Evolutionary conservation across 2,113 vertebrate species (phyloP), one percentile per base, ranked within the genome.

Genomic region (Anhinga rufa): DNA sequence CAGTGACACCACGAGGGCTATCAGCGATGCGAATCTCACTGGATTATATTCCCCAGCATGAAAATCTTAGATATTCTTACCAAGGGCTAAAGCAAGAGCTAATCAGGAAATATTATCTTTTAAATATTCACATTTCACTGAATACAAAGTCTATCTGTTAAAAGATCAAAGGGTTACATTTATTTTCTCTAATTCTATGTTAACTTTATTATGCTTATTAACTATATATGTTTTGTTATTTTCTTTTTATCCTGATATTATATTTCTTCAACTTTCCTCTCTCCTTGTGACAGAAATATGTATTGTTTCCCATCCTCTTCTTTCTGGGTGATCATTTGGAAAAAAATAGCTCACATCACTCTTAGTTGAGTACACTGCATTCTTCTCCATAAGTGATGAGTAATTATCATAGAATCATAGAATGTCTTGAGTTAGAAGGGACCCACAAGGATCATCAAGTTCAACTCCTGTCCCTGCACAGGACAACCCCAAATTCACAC

Each of bases 91-190:
- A 86, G 46, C 87, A 92, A 71, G n/a, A 94, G 6, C 12, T 88
- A 94, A 94, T 96, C 96, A 93, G 32, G 29, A 93, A 93, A 74
- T 46, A 88, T 24, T 81, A 84, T 88, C 48, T 94, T 75, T 89
- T 92, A 81, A 94, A 91, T 94, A 94, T 85, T 92, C 31, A 93
- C 26, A 79, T 94, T 94, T 66, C 17, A 48, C 22, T 58, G 70
- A 86, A 91, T 86, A 75, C n/a, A 71, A 94, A 89, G 62, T 19
- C 18, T 28, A 31, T 48, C 42, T 90, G 40, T 49, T 52, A 87
- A 82, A 95, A 97, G 40, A 95, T 92, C 88, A 96, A 94, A 94
- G 61, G 71, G 4, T 77, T 46, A 46, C 8, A 51, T 93, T 90
- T 88, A 60, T 69, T 88, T 96, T 91, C 48, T 72, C 24, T 36